Evolutionary conservation across 2,113 vertebrate species (phyloP).

Genomic region (Thymallus thymallus): DNA sequence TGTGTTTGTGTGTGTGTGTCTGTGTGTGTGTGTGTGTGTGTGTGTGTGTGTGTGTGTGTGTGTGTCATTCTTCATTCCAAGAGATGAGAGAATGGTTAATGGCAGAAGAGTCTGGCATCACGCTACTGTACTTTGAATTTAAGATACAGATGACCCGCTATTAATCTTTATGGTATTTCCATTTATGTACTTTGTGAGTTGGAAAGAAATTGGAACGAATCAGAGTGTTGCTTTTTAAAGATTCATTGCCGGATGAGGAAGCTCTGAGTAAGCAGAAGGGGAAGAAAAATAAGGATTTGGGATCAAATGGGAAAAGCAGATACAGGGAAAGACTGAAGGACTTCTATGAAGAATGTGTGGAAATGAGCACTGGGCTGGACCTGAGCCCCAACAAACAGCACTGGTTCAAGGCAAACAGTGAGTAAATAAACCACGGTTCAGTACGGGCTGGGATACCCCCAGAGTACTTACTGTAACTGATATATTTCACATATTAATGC

Average conservation of each 20-base stretch:
- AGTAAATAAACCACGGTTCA: slow-evolving; percentile 60
- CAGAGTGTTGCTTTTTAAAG: slow-evolving; percentile 55
- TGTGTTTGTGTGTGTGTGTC: too few species aligned
- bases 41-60: too few species aligned
- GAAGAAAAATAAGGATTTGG: slow-evolving; percentile 45
- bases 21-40: too few species aligned
- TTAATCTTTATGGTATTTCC: slow-evolving; percentile 30
- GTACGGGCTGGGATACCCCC: slow-evolving; percentile 49
- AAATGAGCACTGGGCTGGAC: slow-evolving; percentile 67
- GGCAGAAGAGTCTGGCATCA: neutral
- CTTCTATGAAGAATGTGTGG: slow-evolving; percentile 74
- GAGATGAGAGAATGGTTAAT: neutral
- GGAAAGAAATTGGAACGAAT: slow-evolving; percentile 16
- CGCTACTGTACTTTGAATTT: neutral
- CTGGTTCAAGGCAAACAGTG: slow-evolving; percentile 75
- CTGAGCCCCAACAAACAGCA: slow-evolving; percentile 68
- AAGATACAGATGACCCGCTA: slow-evolving; percentile 22
- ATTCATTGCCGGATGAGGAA: slow-evolving; percentile 63
- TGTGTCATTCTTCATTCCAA: neutral
- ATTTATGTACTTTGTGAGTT: slow-evolving; percentile 28
- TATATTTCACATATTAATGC: slow-evolving; percentile 48
- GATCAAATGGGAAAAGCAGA: slow-evolving; percentile 66
- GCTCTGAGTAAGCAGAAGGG: slow-evolving; percentile 57
- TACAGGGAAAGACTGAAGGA: slow-evolving; percentile 64
- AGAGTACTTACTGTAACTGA: slow-evolving; percentile 48